A percentile compares a stretch with the other conserved stretches of the same genome.
These are phyloP conservation scores for Chaenodraco wilsoni DNA, from an alignment of 2,797 vertebrate genomes.

Conservation along the genomic window DNA sequence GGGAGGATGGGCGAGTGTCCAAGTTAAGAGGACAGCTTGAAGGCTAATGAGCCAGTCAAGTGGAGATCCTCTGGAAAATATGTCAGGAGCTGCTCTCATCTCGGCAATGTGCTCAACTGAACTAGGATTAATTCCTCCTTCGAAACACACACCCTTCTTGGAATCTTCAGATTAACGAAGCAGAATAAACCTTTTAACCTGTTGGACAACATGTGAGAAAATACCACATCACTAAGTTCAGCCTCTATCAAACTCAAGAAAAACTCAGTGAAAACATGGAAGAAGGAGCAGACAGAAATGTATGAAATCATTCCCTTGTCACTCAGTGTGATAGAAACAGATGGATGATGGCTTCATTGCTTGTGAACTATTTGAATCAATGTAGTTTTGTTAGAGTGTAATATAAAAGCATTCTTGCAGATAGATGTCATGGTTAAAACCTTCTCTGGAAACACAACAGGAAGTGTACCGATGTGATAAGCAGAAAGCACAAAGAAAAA, in stretches of 20 bases:
- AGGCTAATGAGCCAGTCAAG: constrained; percentile 78
- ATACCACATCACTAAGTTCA: constrained; percentile 20
- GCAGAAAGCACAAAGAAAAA: neutral
- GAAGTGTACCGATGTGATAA: constrained; percentile 63
- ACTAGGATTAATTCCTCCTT: constrained; percentile 59
- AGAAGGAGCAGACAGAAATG: neutral
- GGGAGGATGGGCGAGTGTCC: constrained; percentile 39
- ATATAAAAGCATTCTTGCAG: neutral
- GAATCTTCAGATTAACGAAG: constrained; percentile 42
- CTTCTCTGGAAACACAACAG: constrained; percentile 46
- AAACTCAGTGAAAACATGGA: constrained; percentile 9
- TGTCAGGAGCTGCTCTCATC: constrained; percentile 64
- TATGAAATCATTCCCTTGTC: neutral
- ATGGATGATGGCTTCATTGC: neutral
- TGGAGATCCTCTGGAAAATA: constrained; percentile 74
- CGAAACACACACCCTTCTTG: constrained; percentile 34
- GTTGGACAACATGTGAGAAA: constrained; percentile 54
- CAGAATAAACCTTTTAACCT: constrained; percentile 63
- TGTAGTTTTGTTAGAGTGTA: neutral
- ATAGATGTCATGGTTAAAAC: constrained; percentile 2
- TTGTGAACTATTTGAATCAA: neutral
- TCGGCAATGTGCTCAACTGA: constrained; percentile 49
- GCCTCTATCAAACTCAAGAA: constrained; percentile 6
- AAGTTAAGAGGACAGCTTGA: constrained; percentile 70
- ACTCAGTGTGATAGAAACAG: neutral